Base-by-base conservation (phyloP, 1,140 invertebrate genomes). In the Drosophila auraria region DNA sequence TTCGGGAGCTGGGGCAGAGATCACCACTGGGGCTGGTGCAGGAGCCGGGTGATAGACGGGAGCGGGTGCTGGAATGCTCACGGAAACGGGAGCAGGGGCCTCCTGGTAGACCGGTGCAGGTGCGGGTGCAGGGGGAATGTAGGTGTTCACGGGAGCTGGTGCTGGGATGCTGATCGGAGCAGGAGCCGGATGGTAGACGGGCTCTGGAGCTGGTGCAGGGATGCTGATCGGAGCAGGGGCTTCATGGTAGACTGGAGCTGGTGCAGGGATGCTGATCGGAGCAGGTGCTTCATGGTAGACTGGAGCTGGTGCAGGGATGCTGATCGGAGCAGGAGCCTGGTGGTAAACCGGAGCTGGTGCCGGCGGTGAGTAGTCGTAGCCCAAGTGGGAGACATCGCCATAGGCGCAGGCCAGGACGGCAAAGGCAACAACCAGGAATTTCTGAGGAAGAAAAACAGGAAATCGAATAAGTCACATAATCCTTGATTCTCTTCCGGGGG, bases 351-450 rank as follows among this genome's bases (percentile, higher is more conserved):
- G 68, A 7, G 68, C 58, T 6, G 79, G 82, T 1, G 76, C 80
- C 12, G 81, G 83, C 1, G 87, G 70, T 12, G 76, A 51, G 23
- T 87, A 87, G 63, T 91, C 75, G 51, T 87, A 84, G 8, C 83
- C 83, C 76, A 91, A 12, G 11, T 91, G 82, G 56, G 89, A 80
- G 15, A 91, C 89, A 86, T 91, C 89, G 33, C 82, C 89, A 61
- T 79, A 83, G 57, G 80, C 89, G 61, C 53, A 80, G n/a, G 84
- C 89, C 89, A 91, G 57, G 42, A 91, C 87, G 84, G 89, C 84
- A 62, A 91, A 83, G 57, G 82, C 74, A 47, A 89, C 65, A 61
- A 86, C 47, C 50, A 91, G 49, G 82, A 91, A 86, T 86, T 89
- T 91, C 89, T 91, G 25, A 27, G 8, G 64, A 20, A 53, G 25